These are phyloP conservation scores for Forbesichthys papilliferus DNA, from an alignment of 2,113 vertebrate genomes.

Conservation along the genomic window DNA sequence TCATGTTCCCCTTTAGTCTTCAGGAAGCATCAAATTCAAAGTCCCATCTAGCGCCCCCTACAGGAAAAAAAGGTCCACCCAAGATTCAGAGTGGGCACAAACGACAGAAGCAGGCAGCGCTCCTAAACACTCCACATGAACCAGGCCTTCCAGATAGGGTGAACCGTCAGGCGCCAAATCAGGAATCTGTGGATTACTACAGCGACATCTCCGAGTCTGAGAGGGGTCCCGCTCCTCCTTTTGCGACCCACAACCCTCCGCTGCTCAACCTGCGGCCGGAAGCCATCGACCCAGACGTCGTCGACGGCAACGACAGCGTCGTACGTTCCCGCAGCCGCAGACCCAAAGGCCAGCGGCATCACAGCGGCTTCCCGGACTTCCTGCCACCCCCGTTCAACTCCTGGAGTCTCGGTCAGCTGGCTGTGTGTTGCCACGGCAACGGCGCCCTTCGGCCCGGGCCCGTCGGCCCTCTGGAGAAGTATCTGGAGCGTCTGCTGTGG, in stretches of 20 bases:
- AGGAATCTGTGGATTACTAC: constrained; percentile 62
- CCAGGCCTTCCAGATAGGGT: constrained; percentile 5
- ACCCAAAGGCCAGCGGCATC: constrained; percentile 27
- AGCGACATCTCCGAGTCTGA: constrained; percentile 91
- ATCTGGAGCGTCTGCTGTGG: constrained; percentile 83
- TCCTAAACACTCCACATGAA: constrained; percentile 26
- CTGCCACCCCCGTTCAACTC: constrained; percentile 88
- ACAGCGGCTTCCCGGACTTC: constrained; percentile 82
- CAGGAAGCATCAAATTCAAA: constrained; percentile 36
- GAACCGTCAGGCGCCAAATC: constrained; percentile 4
- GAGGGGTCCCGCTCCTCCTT: constrained; percentile 64
- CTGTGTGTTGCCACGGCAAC: constrained; percentile 72
- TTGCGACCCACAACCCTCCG: constrained; percentile 71
- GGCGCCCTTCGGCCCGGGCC: constrained; percentile 54
- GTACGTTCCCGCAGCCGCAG: constrained; percentile 30
- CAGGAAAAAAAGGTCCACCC: constrained; percentile 15
- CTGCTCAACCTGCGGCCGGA: constrained; percentile 86
- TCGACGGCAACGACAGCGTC: no score
- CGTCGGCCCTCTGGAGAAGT: constrained; percentile 77
- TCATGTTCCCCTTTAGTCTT: constrained; percentile 23
- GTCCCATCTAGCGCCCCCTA: not conserved
- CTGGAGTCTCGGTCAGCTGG: constrained; percentile 85
- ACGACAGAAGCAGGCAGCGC: constrained; percentile 10
- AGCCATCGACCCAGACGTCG: constrained; percentile 69
- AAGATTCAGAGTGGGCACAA: constrained; percentile 12